phyloP scores from a whole-genome alignment of 2,113 vertebrate genomes.

The Anoplopoma fimbria region DNA sequence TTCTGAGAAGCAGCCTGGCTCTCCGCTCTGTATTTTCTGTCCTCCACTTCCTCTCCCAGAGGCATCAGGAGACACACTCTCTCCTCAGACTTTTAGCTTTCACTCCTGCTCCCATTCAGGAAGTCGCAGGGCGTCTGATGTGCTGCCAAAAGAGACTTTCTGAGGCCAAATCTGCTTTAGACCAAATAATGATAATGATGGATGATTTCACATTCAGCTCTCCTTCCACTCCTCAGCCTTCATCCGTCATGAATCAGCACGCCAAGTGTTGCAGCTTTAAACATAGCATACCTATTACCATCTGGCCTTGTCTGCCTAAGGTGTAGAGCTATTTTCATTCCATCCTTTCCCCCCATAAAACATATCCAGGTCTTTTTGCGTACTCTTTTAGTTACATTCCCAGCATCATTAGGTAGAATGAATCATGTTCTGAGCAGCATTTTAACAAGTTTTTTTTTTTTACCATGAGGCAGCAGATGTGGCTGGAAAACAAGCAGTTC shows the following conservation, averaged over 20 bases:
- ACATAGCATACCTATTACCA: slow-evolving; percentile 43
- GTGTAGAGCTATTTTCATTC: slow-evolving; percentile 32
- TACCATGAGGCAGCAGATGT: slow-evolving; percentile 43
- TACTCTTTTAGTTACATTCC: slow-evolving; percentile 14
- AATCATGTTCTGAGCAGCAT: slow-evolving; percentile 27
- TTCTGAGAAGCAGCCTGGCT: slow-evolving; percentile 70
- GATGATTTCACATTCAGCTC: slow-evolving; percentile 28
- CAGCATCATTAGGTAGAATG: not conserved
- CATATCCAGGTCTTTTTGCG: not conserved
- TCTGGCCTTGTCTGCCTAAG: slow-evolving; percentile 39
- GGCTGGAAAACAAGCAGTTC: slow-evolving; percentile 52
- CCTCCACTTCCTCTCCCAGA: slow-evolving; percentile 73
- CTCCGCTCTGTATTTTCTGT: slow-evolving; percentile 64
- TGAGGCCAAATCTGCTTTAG: slow-evolving; percentile 40
- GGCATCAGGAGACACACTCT: slow-evolving; percentile 69
- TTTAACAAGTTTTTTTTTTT: slow-evolving; percentile 33
- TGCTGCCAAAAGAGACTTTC: slow-evolving; percentile 67
- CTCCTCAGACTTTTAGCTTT: slow-evolving; percentile 72
- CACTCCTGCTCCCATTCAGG: slow-evolving; percentile 72
- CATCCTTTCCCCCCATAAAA: slow-evolving; percentile 27
- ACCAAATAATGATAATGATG: slow-evolving; percentile 32
- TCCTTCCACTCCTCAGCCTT: slow-evolving; percentile 19
- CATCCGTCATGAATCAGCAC: slow-evolving; percentile 50
- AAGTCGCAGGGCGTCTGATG: slow-evolving; percentile 75
- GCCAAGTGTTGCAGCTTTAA: slow-evolving; percentile 27